Evolutionary conservation across 1,140 invertebrate species (phyloP).

Genomic region (Bombus soroeensis): DNA sequence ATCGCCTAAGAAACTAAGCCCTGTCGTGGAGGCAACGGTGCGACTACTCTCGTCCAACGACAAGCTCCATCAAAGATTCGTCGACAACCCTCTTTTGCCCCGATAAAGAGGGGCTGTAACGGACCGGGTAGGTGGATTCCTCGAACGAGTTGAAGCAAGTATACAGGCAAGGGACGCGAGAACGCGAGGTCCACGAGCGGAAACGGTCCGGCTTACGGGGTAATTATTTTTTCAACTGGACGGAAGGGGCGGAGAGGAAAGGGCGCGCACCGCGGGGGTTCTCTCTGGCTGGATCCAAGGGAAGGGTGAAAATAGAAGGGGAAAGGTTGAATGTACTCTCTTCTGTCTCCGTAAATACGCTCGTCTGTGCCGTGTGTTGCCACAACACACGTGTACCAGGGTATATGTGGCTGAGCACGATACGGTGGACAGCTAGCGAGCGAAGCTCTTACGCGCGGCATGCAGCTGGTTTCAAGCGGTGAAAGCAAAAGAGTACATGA

Average conservation of each 20-base stretch:
- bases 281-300: constrained; percentile 25
- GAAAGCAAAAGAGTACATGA: constrained; percentile 69
- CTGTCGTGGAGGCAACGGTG: no score
- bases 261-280: constrained; percentile 37
- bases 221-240: constrained; percentile 69
- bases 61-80: constrained; percentile 11
- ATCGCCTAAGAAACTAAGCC: neutral
- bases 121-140: neutral
- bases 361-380: neutral
- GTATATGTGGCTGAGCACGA: neutral
- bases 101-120: neutral
- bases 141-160: neutral
- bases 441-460: constrained; percentile 31
- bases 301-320: constrained; percentile 46
- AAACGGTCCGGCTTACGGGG: constrained; percentile 60
- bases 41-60: no score
- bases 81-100: neutral
- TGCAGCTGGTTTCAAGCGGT: constrained; percentile 66
- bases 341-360: constrained; percentile 26
- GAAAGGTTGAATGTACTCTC: constrained; percentile 50
- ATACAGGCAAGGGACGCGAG: neutral
- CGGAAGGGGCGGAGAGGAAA: constrained; percentile 37
- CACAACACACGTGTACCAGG: neutral
- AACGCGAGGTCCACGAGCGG: constrained; percentile 30
- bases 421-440: constrained; percentile 30